A percentile compares a stretch with the other conserved stretches of the same genome.
These are phyloP conservation scores for Drosophila crucigera DNA, from an alignment of 2,888 invertebrate species.

Conservation along the genomic window DNA sequence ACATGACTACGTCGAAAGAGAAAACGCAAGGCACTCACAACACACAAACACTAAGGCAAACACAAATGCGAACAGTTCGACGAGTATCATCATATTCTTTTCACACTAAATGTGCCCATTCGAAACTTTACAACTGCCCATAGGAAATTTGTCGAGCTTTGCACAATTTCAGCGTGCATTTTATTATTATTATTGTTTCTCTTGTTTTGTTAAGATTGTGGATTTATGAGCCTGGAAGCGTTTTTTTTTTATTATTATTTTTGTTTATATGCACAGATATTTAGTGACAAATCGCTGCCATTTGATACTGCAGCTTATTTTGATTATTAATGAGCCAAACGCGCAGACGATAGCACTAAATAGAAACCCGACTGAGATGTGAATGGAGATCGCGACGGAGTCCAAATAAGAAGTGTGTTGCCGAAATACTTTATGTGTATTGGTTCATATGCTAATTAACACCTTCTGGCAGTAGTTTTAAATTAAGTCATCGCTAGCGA, in stretches of 20 bases:
- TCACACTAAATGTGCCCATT: slow-evolving; percentile 59
- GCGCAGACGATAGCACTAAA: slow-evolving; percentile 59
- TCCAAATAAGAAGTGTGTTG: slow-evolving; percentile 16
- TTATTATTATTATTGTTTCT: slow-evolving; percentile 22
- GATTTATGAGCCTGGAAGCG: slow-evolving; percentile 9
- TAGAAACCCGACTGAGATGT: slow-evolving; percentile 14
- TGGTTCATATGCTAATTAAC: slow-evolving; percentile 76
- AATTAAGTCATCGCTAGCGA: slow-evolving; percentile 74
- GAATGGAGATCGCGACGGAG: slow-evolving; percentile 8
- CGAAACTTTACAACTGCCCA: slow-evolving; percentile 48
- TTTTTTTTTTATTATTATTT: neutral
- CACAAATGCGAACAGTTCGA: slow-evolving; percentile 27
- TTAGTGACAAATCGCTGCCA: slow-evolving; percentile 42
- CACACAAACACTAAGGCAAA: slow-evolving; percentile 28
- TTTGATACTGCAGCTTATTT: slow-evolving; percentile 38
- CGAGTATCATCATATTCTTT: slow-evolving; percentile 70
- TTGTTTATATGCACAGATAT: slow-evolving; percentile 8
- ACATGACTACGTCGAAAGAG: slow-evolving; percentile 79
- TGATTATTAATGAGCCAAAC: slow-evolving; percentile 60
- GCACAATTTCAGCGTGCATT: slow-evolving; percentile 54
- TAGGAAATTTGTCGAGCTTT: slow-evolving; percentile 58
- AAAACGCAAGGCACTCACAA: slow-evolving; percentile 46
- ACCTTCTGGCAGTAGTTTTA: slow-evolving; percentile 64
- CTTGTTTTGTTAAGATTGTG: slow-evolving; percentile 10
- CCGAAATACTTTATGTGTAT: slow-evolving; percentile 28